A percentile compares a stretch with the other conserved stretches of the same genome.
These are phyloP conservation scores for Melanerpes formicivorus DNA, from an alignment of 2,113 vertebrate species.

Conservation along the genomic window DNA sequence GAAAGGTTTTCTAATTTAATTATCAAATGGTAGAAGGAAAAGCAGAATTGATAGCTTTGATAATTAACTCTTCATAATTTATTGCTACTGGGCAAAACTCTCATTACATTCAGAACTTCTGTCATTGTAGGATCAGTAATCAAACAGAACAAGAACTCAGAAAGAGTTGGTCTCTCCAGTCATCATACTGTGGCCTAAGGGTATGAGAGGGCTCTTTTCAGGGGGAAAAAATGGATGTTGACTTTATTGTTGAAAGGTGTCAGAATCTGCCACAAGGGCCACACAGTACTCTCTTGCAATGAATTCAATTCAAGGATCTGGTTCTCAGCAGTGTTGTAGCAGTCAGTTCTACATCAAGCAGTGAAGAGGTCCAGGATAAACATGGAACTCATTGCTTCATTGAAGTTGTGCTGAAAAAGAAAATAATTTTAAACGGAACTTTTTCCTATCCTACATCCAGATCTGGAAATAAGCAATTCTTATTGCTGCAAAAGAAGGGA, in stretches of 20 bases:
- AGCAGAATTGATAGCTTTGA: neutral
- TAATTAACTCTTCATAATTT: conserved; percentile 8
- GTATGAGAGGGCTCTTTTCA: neutral
- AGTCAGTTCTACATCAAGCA: neutral
- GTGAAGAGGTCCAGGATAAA: neutral
- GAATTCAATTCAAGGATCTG: neutral
- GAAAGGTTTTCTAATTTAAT: neutral
- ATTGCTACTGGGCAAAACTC: neutral
- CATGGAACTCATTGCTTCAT: accelerated
- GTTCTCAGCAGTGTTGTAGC: neutral
- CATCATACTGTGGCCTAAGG: neutral
- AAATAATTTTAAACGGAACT: accelerated
- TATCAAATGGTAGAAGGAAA: neutral
- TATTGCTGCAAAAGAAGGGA: neutral
- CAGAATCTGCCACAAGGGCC: neutral
- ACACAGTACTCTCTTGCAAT: neutral
- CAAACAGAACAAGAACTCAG: neutral
- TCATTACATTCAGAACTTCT: neutral
- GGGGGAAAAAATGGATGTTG: neutral
- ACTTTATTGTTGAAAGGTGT: neutral
- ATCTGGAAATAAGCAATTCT: neutral
- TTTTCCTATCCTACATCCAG: neutral
- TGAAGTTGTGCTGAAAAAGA: neutral
- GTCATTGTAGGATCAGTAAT: neutral
- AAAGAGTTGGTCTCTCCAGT: neutral